A percentile compares a stretch with the other conserved stretches of the same genome.
Evolutionary conservation across 2,113 vertebrate species (phyloP).

Genomic region (Crotalus horridus): DNA sequence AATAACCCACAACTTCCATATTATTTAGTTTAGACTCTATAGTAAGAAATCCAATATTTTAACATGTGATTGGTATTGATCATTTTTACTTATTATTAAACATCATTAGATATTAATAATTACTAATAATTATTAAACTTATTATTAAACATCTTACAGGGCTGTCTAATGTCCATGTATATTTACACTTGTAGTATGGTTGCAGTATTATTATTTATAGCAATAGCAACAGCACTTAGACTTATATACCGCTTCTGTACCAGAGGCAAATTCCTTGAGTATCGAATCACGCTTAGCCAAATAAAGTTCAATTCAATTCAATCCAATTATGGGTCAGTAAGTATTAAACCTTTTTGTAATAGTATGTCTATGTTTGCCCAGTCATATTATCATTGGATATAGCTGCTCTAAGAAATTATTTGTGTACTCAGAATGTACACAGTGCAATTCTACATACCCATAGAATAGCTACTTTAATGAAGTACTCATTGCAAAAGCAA

Average conservation of each 20-base stretch:
- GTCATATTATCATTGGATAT: neutral
- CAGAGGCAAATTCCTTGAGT: neutral
- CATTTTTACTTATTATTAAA: neutral
- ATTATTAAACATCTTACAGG: neutral
- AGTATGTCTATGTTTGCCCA: neutral
- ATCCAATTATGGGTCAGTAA: neutral
- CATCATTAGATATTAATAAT: neutral
- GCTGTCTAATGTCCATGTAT: neutral
- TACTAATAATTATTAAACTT: too few relatives aligned
- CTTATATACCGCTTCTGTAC: neutral
- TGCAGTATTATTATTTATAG: neutral
- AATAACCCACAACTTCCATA: neutral
- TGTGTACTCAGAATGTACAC: neutral
- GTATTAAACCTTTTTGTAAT: neutral
- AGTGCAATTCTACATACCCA: neutral
- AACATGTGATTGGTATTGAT: neutral
- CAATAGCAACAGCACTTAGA: too few relatives aligned
- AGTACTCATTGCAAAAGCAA: conserved; percentile 10
- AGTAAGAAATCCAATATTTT: neutral
- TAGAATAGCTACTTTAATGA: neutral
- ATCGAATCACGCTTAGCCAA: neutral
- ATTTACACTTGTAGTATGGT: neutral
- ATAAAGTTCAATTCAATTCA: neutral
- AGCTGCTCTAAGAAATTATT: neutral
- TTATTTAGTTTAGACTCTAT: neutral